Percentiles rank a stretch among this genome's conserved stretches.
These are phyloP conservation scores for Scomber scombrus DNA, from an alignment of 2,113 vertebrate genomes.

Conservation along the genomic window DNA sequence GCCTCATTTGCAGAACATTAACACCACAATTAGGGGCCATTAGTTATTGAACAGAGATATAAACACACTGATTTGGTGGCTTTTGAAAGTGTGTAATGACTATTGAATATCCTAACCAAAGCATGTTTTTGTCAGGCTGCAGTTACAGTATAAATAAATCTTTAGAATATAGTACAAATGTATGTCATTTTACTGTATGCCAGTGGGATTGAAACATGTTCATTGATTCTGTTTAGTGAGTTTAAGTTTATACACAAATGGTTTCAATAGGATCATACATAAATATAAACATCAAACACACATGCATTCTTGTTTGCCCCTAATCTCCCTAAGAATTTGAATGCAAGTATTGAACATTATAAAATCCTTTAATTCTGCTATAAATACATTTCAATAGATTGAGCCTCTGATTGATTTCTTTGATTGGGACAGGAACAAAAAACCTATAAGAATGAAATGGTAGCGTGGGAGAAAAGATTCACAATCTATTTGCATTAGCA, in stretches of 20 bases:
- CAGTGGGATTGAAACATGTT: not conserved
- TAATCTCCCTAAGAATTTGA: slow-evolving; percentile 42
- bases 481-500: slow-evolving; percentile 37
- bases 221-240: not conserved
- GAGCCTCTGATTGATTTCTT: slow-evolving; percentile 49
- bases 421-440: slow-evolving; percentile 27
- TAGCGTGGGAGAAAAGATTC: slow-evolving; percentile 33
- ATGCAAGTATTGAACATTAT: slow-evolving; percentile 50
- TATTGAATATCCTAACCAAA: not conserved
- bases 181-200: not conserved
- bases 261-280: slow-evolving; percentile 18
- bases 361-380: slow-evolving; percentile 46
- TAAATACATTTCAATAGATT: slow-evolving; percentile 50
- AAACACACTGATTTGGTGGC: not conserved
- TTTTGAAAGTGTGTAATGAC: not conserved
- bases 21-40: not conserved
- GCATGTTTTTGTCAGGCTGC: not conserved
- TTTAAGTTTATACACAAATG: slow-evolving; percentile 36
- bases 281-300: slow-evolving; percentile 43
- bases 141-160: not conserved
- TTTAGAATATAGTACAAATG: not conserved
- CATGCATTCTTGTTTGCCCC: slow-evolving; percentile 26
- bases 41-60: not conserved
- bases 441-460: not conserved
- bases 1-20: slow-evolving; percentile 27